These are phyloP conservation scores for Osmoderma eremita DNA, from an alignment of 2,888 invertebrate genomes.

Conservation along the genomic window DNA sequence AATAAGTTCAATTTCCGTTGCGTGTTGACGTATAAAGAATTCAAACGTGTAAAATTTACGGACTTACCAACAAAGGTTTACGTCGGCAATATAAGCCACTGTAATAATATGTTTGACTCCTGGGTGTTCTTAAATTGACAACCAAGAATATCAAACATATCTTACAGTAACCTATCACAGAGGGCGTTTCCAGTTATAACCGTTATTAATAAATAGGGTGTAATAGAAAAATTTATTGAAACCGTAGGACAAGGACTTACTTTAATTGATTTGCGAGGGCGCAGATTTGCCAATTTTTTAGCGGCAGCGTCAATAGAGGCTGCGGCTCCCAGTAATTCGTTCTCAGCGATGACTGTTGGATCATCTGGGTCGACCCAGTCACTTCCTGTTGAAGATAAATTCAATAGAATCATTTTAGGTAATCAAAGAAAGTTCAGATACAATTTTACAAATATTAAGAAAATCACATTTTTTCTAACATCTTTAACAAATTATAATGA, in stretches of 20 bases:
- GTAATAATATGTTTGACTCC: slow-evolving; percentile 99
- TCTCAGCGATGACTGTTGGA: slow-evolving; percentile 97
- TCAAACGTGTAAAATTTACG: neutral
- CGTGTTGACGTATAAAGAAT: neutral
- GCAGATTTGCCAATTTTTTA: slow-evolving; percentile 88
- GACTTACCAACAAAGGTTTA: too few relatives aligned
- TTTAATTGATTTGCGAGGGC: slow-evolving; percentile 74
- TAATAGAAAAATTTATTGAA: neutral
- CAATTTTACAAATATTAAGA: too few relatives aligned
- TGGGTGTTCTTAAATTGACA: slow-evolving; percentile 90
- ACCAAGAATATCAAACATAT: slow-evolving; percentile 99
- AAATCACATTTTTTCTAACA: too few relatives aligned
- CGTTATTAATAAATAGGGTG: too few relatives aligned
- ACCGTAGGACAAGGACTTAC: slow-evolving; percentile 38
- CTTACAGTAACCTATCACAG: slow-evolving; percentile 73
- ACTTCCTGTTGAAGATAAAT: slow-evolving; percentile 67
- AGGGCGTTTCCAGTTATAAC: neutral
- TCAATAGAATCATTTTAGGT: slow-evolving; percentile 30
- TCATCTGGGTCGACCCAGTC: slow-evolving; percentile 98
- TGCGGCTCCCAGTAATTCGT: slow-evolving; percentile 95
- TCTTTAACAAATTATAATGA: too few relatives aligned
- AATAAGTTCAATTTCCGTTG: slow-evolving; percentile 9
- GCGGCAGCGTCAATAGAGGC: slow-evolving; percentile 99
- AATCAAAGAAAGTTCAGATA: too few relatives aligned
- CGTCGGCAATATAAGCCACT: slow-evolving; percentile 65